A percentile compares a stretch with the other conserved stretches of the same genome.
Conservation (phyloP, 2,113 vertebrate species). For the Aplodontia rufa region DNA sequence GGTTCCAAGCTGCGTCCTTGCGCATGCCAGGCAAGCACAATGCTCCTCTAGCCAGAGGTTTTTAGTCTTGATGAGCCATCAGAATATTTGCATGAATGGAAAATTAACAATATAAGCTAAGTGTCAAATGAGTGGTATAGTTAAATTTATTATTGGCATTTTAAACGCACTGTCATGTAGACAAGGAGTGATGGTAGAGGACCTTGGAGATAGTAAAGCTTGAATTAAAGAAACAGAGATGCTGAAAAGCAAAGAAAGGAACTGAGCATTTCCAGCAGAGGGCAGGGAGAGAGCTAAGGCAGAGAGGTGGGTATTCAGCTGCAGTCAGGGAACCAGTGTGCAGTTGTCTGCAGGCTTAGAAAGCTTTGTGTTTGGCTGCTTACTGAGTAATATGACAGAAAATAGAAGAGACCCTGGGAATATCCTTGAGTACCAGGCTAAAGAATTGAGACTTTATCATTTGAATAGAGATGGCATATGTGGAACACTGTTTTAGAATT, state of each 20-base stretch:
- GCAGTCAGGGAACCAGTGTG: neutral
- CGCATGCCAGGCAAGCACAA: no score
- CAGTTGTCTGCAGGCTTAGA: neutral
- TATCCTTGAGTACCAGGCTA: neutral
- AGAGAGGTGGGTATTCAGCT: neutral
- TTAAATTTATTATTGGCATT: neutral
- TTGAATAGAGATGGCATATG: neutral
- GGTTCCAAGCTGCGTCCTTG: no score
- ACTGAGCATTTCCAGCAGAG: neutral
- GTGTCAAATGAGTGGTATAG: neutral
- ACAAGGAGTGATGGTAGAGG: neutral
- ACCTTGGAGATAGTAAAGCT: neutral
- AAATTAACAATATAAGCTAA: neutral
- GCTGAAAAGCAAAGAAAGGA: conserved; percentile 14
- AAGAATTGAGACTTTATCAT: neutral
- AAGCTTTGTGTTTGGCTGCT: neutral
- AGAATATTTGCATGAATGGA: neutral
- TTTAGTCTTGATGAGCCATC: neutral
- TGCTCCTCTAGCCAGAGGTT: no score
- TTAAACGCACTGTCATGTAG: neutral
- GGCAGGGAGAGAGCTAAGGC: neutral
- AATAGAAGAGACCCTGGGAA: neutral
- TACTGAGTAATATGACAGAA: neutral
- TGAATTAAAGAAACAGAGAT: neutral
- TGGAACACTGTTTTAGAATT: neutral